Percentiles rank a stretch among this genome's conserved stretches.
phyloP scores from a whole-genome alignment of 2,113 vertebrate species.

The Talpa occidentalis region DNA sequence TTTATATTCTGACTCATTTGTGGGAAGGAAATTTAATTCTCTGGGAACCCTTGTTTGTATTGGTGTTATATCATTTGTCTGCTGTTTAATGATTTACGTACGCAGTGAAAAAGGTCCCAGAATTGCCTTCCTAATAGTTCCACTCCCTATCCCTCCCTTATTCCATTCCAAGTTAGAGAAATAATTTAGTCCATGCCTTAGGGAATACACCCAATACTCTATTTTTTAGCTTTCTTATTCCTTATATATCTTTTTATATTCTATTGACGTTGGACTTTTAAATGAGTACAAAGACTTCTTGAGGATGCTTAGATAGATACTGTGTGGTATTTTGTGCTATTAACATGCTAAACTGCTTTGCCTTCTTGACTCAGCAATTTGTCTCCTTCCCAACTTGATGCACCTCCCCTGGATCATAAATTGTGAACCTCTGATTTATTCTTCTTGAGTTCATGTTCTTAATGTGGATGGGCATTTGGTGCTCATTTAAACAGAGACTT shows the following conservation, averaged over 20 bases:
- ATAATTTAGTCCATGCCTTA: conserved; percentile 9
- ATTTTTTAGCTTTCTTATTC: neutral
- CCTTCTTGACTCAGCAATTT: conserved; percentile 61
- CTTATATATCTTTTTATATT: neutral
- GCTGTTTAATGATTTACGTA: conserved; percentile 50
- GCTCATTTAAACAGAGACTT: conserved; percentile 68
- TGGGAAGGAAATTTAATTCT: conserved; percentile 70
- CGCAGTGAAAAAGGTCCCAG: conserved; percentile 1
- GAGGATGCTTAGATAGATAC: neutral
- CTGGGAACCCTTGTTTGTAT: conserved; percentile 45
- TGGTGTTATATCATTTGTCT: conserved; percentile 58
- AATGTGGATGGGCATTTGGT: conserved; percentile 48
- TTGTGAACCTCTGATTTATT: conserved; percentile 59
- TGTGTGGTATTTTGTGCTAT: neutral
- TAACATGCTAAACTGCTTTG: neutral
- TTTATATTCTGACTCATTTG: conserved; percentile 66
- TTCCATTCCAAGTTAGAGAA: neutral
- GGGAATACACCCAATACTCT: neutral
- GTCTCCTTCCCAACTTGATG: conserved; percentile 47
- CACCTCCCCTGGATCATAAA: conserved; percentile 65
- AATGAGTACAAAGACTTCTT: neutral
- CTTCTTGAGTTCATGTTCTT: conserved; percentile 61
- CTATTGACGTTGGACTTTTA: neutral
- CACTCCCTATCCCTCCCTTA: neutral
- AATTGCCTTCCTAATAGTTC: neutral